Evolutionary conservation across 2,888 invertebrate species (phyloP).

Genomic region (Automeris io): DNA sequence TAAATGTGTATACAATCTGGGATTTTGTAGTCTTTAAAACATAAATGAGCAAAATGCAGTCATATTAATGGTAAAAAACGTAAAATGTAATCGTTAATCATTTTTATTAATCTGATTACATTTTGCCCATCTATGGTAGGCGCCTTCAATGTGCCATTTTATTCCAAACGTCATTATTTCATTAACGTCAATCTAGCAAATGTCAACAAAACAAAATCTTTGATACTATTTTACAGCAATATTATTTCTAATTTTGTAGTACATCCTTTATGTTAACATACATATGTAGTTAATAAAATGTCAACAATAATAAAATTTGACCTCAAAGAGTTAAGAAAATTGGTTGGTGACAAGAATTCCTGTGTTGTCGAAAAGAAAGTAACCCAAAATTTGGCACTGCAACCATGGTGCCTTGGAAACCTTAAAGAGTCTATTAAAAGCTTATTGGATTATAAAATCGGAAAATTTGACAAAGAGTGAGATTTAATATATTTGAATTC

Average conservation of each 20-base stretch:
- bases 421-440: slow-evolving; percentile 77
- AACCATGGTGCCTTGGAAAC: slow-evolving; percentile 80
- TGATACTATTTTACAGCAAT: too few species aligned
- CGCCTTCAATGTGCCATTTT: too few species aligned
- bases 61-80: too few species aligned
- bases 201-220: slow-evolving; percentile 3
- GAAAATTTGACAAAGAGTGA: slow-evolving; percentile 79
- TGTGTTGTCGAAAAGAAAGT: slow-evolving; percentile 75
- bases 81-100: too few species aligned
- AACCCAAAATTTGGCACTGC: slow-evolving; percentile 76
- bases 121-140: too few species aligned
- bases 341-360: slow-evolving; percentile 75
- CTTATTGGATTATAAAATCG: slow-evolving; percentile 75
- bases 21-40: too few species aligned
- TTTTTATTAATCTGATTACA: too few species aligned
- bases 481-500: slow-evolving; percentile 27
- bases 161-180: too few species aligned
- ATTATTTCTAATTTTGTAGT: not conserved
- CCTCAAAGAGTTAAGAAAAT: slow-evolving; percentile 67
- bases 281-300: slow-evolving; percentile 30
- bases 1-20: too few species aligned
- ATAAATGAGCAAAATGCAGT: too few species aligned
- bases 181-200: too few species aligned
- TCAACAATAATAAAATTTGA: slow-evolving; percentile 72
- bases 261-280: not conserved